Evolutionary conservation across 2,113 vertebrate genomes (phyloP).

Genomic region (Upupa epops): DNA sequence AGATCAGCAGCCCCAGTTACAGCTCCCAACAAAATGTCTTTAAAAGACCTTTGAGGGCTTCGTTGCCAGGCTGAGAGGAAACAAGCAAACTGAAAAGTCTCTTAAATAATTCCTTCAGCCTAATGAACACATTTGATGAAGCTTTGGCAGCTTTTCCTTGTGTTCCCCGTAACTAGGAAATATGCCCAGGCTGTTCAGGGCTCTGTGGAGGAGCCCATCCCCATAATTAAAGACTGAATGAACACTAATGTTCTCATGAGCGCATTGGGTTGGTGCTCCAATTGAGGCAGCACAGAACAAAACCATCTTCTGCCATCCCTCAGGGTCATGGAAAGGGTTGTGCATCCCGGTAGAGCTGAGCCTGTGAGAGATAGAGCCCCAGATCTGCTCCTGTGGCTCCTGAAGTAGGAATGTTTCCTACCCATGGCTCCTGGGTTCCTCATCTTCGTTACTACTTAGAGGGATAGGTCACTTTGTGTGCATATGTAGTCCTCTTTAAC

Average conservation of each 20-base stretch:
- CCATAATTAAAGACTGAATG: background rate
- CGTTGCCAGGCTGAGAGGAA: background rate
- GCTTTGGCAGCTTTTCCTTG: slow-evolving; percentile 23
- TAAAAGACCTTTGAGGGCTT: background rate
- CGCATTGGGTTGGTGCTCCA: background rate
- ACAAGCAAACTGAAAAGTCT: background rate
- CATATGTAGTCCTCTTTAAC: no score
- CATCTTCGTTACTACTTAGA: no score
- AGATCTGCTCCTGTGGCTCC: accelerated
- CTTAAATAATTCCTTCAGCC: background rate
- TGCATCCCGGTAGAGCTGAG: accelerated
- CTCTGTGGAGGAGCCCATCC: background rate
- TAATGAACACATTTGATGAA: slow-evolving; percentile 53
- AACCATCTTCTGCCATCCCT: background rate
- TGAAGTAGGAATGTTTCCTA: accelerated
- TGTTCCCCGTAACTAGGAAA: background rate
- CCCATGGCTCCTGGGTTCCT: background rate
- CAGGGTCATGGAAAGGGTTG: background rate
- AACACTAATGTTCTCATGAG: background rate
- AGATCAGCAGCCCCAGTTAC: background rate
- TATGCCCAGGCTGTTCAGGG: background rate
- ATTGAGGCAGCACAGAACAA: background rate
- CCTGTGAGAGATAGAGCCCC: background rate
- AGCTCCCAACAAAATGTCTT: background rate
- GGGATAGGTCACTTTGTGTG: background rate